phyloP scores from a whole-genome alignment of 2,113 vertebrate species.

The Dipodomys spectabilis region DNA sequence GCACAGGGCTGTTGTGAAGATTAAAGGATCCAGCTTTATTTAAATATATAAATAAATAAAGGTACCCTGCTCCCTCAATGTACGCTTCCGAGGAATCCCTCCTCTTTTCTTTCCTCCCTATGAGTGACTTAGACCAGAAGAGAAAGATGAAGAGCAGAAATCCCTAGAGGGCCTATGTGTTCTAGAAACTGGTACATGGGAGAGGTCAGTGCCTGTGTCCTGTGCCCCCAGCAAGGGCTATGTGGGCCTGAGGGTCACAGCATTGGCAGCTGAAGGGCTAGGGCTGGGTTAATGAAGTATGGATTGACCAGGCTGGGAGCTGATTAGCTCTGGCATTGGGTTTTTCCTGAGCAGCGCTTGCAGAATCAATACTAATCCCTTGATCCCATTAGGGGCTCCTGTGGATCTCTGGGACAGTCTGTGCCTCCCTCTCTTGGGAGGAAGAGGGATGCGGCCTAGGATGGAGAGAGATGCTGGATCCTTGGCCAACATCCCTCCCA shows the following conservation, averaged over 20 bases:
- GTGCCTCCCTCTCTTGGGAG: background rate
- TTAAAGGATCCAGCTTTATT: too few species aligned
- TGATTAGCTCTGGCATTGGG: slow-evolving; percentile 73
- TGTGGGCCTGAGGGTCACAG: background rate
- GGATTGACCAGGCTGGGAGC: slow-evolving; percentile 73
- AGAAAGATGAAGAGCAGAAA: background rate
- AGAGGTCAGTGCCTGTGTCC: background rate
- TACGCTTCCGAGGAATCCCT: background rate
- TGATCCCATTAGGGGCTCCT: slow-evolving; percentile 76
- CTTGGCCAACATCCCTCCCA: too few species aligned
- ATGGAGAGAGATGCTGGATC: background rate
- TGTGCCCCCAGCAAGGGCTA: background rate
- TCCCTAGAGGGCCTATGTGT: background rate
- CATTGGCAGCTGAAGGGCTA: background rate
- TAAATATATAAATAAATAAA: background rate
- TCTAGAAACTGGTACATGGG: background rate
- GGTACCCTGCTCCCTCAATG: background rate
- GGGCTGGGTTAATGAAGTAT: slow-evolving; percentile 76
- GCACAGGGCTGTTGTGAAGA: background rate
- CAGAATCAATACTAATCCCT: slow-evolving; percentile 80
- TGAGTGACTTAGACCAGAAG: background rate
- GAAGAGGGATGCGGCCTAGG: background rate
- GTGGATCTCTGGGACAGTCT: slow-evolving; percentile 25
- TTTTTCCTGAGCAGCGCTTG: slow-evolving; percentile 51
- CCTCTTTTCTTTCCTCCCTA: background rate